Evolutionary conservation across 1,140 invertebrate genomes (phyloP).

Genomic region (Oedothorax gibbosus): DNA sequence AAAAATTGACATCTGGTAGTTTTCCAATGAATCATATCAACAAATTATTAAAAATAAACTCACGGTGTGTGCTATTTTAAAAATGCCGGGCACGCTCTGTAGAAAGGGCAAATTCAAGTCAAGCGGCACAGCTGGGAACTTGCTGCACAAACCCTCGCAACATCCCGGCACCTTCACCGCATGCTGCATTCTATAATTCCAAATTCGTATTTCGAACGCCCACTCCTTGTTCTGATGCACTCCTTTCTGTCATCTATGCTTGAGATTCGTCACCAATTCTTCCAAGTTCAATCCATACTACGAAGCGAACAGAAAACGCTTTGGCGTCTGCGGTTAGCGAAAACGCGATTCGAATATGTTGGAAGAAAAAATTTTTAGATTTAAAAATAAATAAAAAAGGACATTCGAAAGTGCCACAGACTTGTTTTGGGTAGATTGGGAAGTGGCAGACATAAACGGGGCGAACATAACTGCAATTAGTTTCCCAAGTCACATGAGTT

Average conservation of each 20-base stretch:
- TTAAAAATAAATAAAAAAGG: too few relatives aligned
- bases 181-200: constrained; percentile 48
- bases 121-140: constrained; percentile 1
- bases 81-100: constrained; percentile 16
- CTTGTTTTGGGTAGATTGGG: too few relatives aligned
- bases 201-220: neutral
- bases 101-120: constrained; percentile 34
- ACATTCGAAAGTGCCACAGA: too few relatives aligned
- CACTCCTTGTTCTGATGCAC: neutral
- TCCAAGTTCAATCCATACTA: neutral
- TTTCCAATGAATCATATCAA: too few relatives aligned
- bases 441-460: too few relatives aligned
- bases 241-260: neutral
- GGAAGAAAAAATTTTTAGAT: too few relatives aligned
- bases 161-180: constrained; percentile 39
- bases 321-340: neutral
- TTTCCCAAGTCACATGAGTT: too few relatives aligned
- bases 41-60: neutral
- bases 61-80: constrained; percentile 33
- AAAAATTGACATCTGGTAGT: too few relatives aligned
- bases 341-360: neutral
- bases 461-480: too few relatives aligned
- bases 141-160: constrained; percentile 2
- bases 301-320: neutral
- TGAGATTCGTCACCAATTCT: neutral